Conservation (phyloP, 2,888 invertebrate genomes). For the Resseliella maxima region DNA sequence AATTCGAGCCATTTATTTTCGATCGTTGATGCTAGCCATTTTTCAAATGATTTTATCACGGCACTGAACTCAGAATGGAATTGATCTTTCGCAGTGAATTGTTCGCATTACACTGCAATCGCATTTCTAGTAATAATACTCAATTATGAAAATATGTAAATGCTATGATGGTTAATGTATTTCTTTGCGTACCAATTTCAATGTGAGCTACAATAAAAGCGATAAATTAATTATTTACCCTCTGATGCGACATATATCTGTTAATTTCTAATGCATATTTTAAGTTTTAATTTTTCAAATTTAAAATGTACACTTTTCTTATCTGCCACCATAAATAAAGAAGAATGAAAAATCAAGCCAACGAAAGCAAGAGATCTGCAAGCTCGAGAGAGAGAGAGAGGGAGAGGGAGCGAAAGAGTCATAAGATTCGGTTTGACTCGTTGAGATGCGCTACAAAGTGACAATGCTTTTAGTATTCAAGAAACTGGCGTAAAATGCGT, state of each 20-base stretch:
- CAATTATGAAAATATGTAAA: conserved; percentile 41
- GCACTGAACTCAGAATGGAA: not conserved
- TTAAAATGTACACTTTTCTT: conserved; percentile 32
- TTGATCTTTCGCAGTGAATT: not conserved
- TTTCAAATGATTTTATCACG: not conserved
- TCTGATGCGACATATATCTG: conserved; percentile 44
- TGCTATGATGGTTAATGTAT: not conserved
- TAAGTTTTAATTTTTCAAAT: conserved; percentile 47
- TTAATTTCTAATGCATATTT: conserved; percentile 45
- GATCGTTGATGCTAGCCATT: not conserved
- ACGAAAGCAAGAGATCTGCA: not conserved
- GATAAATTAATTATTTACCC: conserved; percentile 45
- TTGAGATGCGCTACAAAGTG: no score
- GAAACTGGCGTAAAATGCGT: no score
- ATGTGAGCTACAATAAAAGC: not conserved
- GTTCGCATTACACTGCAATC: not conserved
- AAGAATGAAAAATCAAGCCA: not conserved
- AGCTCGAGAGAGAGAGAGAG: not conserved
- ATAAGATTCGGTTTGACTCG: no score
- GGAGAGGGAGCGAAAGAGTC: no score
- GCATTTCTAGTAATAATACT: conserved; percentile 33
- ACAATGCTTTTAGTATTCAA: no score
- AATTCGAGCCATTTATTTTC: not conserved
- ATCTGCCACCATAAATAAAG: not conserved
- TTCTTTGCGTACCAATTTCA: not conserved